Conservation (phyloP, 2,888 invertebrate species). For the Zelleria hepariella region DNA sequence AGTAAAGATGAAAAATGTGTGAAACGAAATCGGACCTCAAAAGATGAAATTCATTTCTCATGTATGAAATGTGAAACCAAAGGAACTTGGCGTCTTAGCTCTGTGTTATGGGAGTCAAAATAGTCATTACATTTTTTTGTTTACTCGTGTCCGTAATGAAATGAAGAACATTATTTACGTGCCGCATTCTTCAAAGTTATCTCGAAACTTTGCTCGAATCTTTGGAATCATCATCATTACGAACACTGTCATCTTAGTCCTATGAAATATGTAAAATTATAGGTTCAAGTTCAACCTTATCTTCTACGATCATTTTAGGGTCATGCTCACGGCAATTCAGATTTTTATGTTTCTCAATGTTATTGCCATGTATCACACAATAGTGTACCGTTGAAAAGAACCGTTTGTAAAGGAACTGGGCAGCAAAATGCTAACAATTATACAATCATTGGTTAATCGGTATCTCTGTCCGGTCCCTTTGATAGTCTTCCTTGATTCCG, state of each 20-base stretch:
- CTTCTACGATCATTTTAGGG: too few relatives aligned
- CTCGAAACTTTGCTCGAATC: not conserved
- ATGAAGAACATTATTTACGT: conserved; percentile 48
- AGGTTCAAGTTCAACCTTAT: too few relatives aligned
- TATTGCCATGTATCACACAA: not conserved
- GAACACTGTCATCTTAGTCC: not conserved
- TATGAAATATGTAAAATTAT: too few relatives aligned
- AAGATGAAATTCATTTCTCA: not conserved
- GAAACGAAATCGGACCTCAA: conserved; percentile 7
- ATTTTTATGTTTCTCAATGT: not conserved
- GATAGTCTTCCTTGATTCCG: not conserved
- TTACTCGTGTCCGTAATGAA: conserved; percentile 33
- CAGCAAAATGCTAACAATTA: not conserved
- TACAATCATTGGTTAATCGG: not conserved
- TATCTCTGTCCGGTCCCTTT: not conserved
- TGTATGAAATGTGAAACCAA: conserved; percentile 10
- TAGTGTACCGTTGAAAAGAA: not conserved
- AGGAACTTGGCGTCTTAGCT: conserved; percentile 17
- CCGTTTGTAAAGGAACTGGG: not conserved
- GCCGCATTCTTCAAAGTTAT: conserved; percentile 44
- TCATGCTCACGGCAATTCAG: not conserved
- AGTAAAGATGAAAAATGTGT: conserved; percentile 4
- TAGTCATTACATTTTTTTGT: conserved; percentile 30
- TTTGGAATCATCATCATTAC: not conserved
- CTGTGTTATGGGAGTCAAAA: conserved; percentile 21